phyloP scores from a whole-genome alignment of 1,140 invertebrate species.

The Ceratosolen solmsi region DNA sequence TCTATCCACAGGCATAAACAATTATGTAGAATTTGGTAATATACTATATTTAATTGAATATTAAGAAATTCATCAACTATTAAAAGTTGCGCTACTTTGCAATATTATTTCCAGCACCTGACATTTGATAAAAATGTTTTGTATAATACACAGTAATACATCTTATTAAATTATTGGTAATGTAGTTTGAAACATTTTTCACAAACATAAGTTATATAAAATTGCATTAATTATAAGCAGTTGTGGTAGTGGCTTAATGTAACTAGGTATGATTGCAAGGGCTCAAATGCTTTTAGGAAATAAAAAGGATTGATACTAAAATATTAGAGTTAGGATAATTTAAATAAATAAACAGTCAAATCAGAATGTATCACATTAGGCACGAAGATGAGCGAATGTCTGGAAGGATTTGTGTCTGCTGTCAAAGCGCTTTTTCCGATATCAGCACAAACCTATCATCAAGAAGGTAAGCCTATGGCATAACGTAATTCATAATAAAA shows the following conservation, averaged over 20 bases:
- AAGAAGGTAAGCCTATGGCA: conserved; percentile 72
- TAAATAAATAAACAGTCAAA: conserved; percentile 65
- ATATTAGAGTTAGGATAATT: conserved; percentile 61
- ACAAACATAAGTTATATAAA: conserved; percentile 22
- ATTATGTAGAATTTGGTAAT: conserved; percentile 44
- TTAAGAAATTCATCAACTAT: conserved; percentile 51
- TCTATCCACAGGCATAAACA: conserved; percentile 31
- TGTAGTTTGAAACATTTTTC: conserved; percentile 4
- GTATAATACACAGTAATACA: conserved; percentile 26
- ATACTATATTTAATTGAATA: conserved; percentile 22
- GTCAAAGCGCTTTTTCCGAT: conserved; percentile 73
- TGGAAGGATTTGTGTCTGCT: conserved; percentile 73
- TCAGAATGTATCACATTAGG: conserved; percentile 71
- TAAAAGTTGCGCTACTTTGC: conserved; percentile 21
- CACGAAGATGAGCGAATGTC: conserved; percentile 73
- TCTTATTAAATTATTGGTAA: background rate
- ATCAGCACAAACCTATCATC: conserved; percentile 72
- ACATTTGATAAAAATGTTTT: conserved; percentile 33
- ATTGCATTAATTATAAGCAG: conserved; percentile 35
- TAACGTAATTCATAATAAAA: conserved; percentile 58
- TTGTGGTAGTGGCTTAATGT: conserved; percentile 46
- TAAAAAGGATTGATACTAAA: conserved; percentile 39
- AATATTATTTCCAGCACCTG: conserved; percentile 34
- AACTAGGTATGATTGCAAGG: conserved; percentile 38
- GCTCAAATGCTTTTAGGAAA: conserved; percentile 46